Base-by-base conservation (phyloP, 2,888 invertebrate genomes). In the Clanis bilineata region DNA sequence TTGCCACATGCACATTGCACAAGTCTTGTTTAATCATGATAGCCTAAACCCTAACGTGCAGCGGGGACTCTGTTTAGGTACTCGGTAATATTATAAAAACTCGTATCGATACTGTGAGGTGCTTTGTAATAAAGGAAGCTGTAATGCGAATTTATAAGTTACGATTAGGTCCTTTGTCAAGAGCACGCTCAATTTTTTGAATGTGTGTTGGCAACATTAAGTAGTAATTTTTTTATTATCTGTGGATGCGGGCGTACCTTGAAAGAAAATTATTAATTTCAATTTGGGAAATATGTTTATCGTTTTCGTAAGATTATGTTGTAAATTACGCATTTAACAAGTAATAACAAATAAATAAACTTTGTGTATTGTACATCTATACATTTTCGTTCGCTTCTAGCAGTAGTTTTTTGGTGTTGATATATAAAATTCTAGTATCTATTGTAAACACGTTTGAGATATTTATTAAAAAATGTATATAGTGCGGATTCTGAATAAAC, bases 391-490 rank as follows among this genome's bases (percentile, higher is more conserved):
- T 58, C 7, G 23, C 28, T 15, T 25, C 38, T 39, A 21, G 36
- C 18, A n/a, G 7, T n/a, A n/a, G n/a, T n/a, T 23, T 18, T 36
- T 15, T 18, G 6, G 55, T 59, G 54, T 38, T 43, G 28, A 54
- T 32, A 28, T 59, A 38, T 58, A 18, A 28, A 38, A 28, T 45
- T 71, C 68, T 71, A 70, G 63, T 73, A 76, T 73, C 67, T 72
- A 67, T 75, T 77, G 79, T 81, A 80, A 82, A 85, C 83, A 83
- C 77, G 72, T 77, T 79, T 72, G 69, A 68, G 61, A 69, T 72
- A 78, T 68, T 72, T 71, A 64, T 65, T 62, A 64, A 63, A 63
- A 62, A 43, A 58, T 22, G 64, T 60, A 56, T 55, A 66, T 47
- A 59, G 56, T 36, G 57, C 62, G 62, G 66, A 65, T 69, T 64